Conservation (phyloP, 1,140 invertebrate species). For the Danaus plexippus region DNA sequence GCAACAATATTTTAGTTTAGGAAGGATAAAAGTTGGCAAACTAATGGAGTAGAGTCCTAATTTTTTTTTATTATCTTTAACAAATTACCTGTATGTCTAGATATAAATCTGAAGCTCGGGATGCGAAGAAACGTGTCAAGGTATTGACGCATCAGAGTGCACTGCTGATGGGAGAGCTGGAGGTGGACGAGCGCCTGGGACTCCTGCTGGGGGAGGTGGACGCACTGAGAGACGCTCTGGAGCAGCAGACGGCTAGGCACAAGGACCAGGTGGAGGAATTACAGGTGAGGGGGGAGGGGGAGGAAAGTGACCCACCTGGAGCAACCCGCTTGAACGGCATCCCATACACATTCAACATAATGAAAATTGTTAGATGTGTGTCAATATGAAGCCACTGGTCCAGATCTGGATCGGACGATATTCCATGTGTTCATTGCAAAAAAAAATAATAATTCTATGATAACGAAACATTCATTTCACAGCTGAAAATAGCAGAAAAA, state of each 20-base stretch:
- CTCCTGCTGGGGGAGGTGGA: slow-evolving; percentile 76
- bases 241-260: slow-evolving; percentile 74
- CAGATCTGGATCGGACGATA: not conserved
- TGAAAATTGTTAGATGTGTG: too few relatives aligned
- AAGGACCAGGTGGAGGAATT: slow-evolving; percentile 71
- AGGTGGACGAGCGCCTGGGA: slow-evolving; percentile 70
- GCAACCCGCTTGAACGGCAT: too few relatives aligned
- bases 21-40: too few relatives aligned
- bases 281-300: slow-evolving; percentile 48
- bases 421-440: not conserved
- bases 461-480: slow-evolving; percentile 29
- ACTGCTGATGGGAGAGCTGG: slow-evolving; percentile 75
- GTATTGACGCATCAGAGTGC: slow-evolving; percentile 78
- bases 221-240: slow-evolving; percentile 73
- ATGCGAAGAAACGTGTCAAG: slow-evolving; percentile 76
- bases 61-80: not conserved
- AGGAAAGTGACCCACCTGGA: too few relatives aligned
- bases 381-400: not conserved
- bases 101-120: slow-evolving; percentile 66
- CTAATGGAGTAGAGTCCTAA: too few relatives aligned
- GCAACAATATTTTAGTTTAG: too few relatives aligned
- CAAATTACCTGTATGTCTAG: slow-evolving; percentile 36
- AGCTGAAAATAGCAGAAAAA: slow-evolving; percentile 78
- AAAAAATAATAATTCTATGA: too few relatives aligned
- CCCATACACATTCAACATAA: too few relatives aligned